phyloP scores from a whole-genome alignment of 2,797 vertebrate genomes.

The Apodemus agrarius region DNA sequence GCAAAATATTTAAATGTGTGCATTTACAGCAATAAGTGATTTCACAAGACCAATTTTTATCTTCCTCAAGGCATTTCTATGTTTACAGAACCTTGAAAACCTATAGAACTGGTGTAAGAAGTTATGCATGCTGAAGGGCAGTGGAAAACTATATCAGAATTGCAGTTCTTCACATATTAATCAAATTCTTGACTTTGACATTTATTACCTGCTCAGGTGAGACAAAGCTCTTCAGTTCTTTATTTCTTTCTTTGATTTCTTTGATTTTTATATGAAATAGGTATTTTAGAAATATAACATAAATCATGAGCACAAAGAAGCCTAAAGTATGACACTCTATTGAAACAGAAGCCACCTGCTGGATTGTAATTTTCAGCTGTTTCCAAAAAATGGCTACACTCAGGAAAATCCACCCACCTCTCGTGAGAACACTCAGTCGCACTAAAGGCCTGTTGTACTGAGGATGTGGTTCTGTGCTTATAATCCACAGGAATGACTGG shows the following conservation, averaged over 20 bases:
- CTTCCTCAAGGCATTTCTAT: neutral
- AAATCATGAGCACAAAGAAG: neutral
- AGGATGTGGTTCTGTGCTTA: neutral
- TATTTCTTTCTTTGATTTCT: neutral
- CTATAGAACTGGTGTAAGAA: neutral
- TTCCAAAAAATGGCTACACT: neutral
- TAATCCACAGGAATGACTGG: too few species aligned
- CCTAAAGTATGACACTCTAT: neutral
- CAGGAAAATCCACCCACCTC: neutral
- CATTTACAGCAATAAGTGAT: conserved; percentile 71
- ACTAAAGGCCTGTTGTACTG: neutral
- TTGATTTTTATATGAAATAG: neutral
- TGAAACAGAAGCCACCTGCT: neutral
- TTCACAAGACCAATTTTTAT: conserved; percentile 66
- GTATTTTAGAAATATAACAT: neutral
- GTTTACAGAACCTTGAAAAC: neutral
- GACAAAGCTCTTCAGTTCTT: neutral
- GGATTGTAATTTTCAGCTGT: neutral
- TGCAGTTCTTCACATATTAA: neutral
- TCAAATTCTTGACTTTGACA: neutral
- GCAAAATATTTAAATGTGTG: conserved; percentile 50
- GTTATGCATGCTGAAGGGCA: neutral
- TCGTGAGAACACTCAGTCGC: neutral
- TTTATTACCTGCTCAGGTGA: neutral
- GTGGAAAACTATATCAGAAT: neutral